These are phyloP conservation scores for Guaruba guarouba DNA, from an alignment of 2,113 vertebrate species.

Conservation along the genomic window DNA sequence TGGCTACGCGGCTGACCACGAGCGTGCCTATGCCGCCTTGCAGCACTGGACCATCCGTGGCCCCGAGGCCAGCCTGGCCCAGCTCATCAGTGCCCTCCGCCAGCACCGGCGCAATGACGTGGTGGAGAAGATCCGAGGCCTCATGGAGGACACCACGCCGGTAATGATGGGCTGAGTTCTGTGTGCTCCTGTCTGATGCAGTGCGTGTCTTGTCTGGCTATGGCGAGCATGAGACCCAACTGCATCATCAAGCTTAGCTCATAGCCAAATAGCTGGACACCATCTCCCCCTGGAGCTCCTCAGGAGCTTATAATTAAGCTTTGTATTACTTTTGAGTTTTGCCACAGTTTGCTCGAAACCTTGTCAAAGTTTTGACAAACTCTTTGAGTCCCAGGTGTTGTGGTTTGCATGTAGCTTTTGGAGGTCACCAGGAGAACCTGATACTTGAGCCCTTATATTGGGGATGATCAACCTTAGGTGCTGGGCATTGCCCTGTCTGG, in stretches of 20 bases:
- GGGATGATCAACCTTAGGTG: not conserved
- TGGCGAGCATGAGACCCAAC: accelerated
- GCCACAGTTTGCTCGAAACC: not conserved
- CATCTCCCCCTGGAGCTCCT: accelerated
- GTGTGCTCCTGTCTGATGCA: accelerated
- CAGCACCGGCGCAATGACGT: constrained; percentile 91
- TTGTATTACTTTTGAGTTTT: not conserved
- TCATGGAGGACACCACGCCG: constrained; percentile 95
- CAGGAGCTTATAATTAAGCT: not conserved
- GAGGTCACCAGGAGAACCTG: not conserved
- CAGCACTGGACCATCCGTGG: constrained; percentile 97
- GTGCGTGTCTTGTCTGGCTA: accelerated
- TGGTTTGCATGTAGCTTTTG: not conserved
- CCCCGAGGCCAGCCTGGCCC: constrained; percentile 92
- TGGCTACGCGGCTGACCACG: constrained; percentile 85
- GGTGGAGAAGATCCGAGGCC: constrained; percentile 92
- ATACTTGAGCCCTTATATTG: accelerated
- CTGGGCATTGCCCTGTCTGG: not conserved
- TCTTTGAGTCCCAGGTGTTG: accelerated
- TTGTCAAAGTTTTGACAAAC: not conserved
- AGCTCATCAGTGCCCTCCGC: constrained; percentile 91
- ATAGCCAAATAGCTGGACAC: not conserved
- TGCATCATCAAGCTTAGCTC: accelerated
- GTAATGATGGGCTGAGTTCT: constrained; percentile 40
- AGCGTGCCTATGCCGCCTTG: constrained; percentile 90